phyloP scores from a whole-genome alignment of 2,113 vertebrate species.

The Gallinago jamesoni region DNA sequence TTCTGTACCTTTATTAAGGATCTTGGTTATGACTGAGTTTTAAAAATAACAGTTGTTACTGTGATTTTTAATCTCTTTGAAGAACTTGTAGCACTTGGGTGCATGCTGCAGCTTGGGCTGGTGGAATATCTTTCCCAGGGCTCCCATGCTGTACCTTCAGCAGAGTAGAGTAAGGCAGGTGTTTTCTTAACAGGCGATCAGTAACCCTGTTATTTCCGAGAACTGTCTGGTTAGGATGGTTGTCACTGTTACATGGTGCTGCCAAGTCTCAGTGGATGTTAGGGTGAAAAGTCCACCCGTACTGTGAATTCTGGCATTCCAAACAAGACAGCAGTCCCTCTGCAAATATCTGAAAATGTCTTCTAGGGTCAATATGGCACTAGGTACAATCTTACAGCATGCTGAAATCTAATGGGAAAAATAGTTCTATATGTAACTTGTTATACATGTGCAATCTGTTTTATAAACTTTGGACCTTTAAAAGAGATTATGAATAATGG shows the following conservation, averaged over 20 bases:
- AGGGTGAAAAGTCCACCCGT: not conserved
- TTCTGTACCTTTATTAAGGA: not conserved
- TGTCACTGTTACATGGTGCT: accelerated
- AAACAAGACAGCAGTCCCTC: not conserved
- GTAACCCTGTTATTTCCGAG: not conserved
- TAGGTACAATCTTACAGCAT: not conserved
- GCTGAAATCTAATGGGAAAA: not conserved
- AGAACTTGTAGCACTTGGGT: accelerated
- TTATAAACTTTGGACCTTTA: not conserved
- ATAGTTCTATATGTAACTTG: not conserved
- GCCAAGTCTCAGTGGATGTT: not conserved
- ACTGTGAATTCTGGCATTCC: not conserved
- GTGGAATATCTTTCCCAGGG: not conserved
- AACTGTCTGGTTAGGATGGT: not conserved
- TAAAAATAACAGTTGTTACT: not conserved
- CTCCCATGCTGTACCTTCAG: not conserved
- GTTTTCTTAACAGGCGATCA: not conserved
- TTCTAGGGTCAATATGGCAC: not conserved
- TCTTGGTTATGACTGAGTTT: not conserved
- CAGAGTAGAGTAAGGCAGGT: not conserved
- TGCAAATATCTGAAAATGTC: not conserved
- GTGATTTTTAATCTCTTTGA: not conserved
- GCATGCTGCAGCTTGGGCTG: not conserved
- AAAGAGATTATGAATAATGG: not conserved
- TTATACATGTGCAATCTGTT: not conserved